phyloP scores from a whole-genome alignment of 2,888 invertebrate species.

The Ryuthela nishihirai region DNA sequence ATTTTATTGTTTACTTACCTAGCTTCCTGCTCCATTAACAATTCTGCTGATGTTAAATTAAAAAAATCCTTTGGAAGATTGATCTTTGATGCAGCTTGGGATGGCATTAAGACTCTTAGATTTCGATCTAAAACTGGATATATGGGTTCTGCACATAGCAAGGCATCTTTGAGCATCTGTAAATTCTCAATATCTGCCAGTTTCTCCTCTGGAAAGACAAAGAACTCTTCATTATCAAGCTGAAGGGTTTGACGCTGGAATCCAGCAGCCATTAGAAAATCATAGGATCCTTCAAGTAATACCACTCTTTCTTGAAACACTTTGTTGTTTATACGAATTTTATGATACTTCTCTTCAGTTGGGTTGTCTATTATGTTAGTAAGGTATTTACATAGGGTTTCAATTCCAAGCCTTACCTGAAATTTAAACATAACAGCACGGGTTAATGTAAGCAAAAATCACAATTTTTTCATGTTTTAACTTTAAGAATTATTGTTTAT shows the following conservation, averaged over 20 bases:
- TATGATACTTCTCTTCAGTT: slow-evolving; percentile 80
- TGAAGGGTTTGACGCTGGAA: slow-evolving; percentile 64
- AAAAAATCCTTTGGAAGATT: slow-evolving; percentile 83
- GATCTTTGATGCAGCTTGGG: slow-evolving; percentile 58
- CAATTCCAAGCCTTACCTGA: slow-evolving; percentile 74
- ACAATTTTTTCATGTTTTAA: too few relatives aligned
- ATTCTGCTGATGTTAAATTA: slow-evolving; percentile 71
- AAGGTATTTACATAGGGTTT: slow-evolving; percentile 80
- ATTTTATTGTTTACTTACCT: slow-evolving; percentile 56
- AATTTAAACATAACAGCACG: slow-evolving; percentile 42
- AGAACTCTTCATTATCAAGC: slow-evolving; percentile 60
- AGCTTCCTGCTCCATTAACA: slow-evolving; percentile 75
- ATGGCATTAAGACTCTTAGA: slow-evolving; percentile 74
- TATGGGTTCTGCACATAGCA: slow-evolving; percentile 74
- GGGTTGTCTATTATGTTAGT: slow-evolving; percentile 85
- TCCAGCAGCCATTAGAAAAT: slow-evolving; percentile 77
- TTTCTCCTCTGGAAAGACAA: slow-evolving; percentile 59
- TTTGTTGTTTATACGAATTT: slow-evolving; percentile 81
- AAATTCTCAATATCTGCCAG: slow-evolving; percentile 44
- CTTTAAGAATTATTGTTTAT: too few relatives aligned
- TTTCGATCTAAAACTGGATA: slow-evolving; percentile 77
- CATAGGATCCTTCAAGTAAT: slow-evolving; percentile 72
- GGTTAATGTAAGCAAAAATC: too few relatives aligned
- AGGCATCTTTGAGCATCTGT: slow-evolving; percentile 67
- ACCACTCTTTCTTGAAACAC: slow-evolving; percentile 74